Percentiles rank a stretch among this genome's conserved stretches.
These are phyloP conservation scores for Imbricaverruca yamaguchii DNA, from an alignment of 2,888 invertebrate species.

Conservation along the genomic window DNA sequence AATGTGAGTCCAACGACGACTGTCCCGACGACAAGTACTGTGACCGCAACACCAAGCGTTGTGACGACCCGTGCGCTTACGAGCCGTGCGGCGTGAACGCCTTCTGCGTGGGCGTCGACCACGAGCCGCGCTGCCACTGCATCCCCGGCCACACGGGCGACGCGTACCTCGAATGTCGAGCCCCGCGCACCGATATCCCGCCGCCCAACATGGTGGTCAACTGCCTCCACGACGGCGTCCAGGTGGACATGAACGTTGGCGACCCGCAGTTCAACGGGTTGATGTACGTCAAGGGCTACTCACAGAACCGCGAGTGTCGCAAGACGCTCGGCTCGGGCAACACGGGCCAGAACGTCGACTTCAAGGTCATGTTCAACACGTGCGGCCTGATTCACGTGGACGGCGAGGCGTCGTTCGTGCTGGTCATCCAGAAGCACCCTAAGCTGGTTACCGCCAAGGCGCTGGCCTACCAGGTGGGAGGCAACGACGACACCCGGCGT, in stretches of 20 bases:
- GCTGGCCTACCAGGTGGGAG: conserved; percentile 83
- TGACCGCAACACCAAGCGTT: conserved; percentile 58
- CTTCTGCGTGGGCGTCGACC: conserved; percentile 66
- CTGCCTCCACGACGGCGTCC: conserved; percentile 84
- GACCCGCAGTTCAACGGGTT: conserved; percentile 79
- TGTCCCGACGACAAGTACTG: conserved; percentile 71
- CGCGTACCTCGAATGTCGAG: conserved; percentile 62
- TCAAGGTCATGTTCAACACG: conserved; percentile 81
- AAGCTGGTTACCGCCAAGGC: conserved; percentile 89
- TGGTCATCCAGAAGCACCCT: conserved; percentile 94
- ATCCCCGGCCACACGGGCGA: conserved; percentile 67
- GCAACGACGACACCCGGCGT: neutral
- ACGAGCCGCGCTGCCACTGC: conserved; percentile 68
- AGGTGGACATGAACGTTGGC: conserved; percentile 50
- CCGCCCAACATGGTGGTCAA: conserved; percentile 77
- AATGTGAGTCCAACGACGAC: conserved; percentile 45
- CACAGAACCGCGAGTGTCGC: conserved; percentile 83
- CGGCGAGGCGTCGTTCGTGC: conserved; percentile 85
- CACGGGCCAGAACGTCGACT: conserved; percentile 56
- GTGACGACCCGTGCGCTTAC: conserved; percentile 68
- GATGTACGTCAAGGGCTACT: conserved; percentile 87
- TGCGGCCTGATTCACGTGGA: conserved; percentile 77
- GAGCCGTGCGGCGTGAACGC: conserved; percentile 69
- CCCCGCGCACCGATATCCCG: conserved; percentile 69
- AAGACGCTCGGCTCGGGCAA: conserved; percentile 52